Conservation (phyloP, 2,113 vertebrate species). For the Hipposideros armiger region DNA sequence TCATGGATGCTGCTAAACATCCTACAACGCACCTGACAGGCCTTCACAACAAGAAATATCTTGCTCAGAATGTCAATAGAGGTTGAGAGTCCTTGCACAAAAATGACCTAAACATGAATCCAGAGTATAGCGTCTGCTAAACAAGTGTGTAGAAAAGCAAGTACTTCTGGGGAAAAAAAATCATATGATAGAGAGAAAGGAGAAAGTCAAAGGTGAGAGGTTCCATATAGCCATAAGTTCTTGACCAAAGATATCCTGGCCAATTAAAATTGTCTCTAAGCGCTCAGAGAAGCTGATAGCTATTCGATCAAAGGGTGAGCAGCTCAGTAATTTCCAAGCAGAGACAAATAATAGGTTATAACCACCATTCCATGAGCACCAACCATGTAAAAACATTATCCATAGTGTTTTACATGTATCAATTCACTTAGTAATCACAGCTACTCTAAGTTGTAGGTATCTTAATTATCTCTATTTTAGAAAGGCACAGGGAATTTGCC, state of each 20-base stretch:
- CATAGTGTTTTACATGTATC: neutral
- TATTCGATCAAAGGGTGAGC: neutral
- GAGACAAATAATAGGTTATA: slow-evolving; percentile 19
- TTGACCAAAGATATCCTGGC: slow-evolving; percentile 7
- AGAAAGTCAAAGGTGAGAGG: neutral
- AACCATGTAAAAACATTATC: slow-evolving; percentile 14
- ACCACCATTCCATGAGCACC: neutral
- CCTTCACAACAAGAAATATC: neutral
- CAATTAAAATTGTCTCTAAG: slow-evolving; percentile 9
- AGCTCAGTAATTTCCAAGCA: neutral
- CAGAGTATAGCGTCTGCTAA: neutral
- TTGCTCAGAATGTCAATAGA: neutral
- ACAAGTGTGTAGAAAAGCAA: slow-evolving; percentile 17
- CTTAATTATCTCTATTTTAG: slow-evolving; percentile 44
- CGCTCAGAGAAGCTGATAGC: neutral
- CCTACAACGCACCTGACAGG: neutral
- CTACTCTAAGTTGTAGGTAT: neutral
- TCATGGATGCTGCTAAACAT: neutral
- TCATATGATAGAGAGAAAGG: neutral
- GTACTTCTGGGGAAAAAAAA: neutral
- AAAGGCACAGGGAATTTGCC: neutral
- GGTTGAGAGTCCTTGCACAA: slow-evolving; percentile 10
- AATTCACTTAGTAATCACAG: slow-evolving; percentile 34
- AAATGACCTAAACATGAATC: neutral
- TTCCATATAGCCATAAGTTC: neutral